These are phyloP conservation scores for Emesis russula DNA, from an alignment of 2,888 invertebrate genomes.

Conservation along the genomic window DNA sequence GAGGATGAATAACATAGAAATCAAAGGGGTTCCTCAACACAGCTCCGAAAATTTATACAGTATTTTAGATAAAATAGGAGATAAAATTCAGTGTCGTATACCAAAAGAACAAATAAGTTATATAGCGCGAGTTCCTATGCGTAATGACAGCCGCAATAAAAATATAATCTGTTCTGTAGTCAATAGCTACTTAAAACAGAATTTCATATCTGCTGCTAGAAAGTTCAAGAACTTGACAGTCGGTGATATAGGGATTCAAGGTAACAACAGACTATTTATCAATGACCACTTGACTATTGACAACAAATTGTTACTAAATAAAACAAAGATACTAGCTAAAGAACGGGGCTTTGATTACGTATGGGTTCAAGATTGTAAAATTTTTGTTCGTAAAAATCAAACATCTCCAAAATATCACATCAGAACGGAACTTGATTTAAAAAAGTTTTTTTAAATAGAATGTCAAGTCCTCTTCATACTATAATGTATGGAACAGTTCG, in stretches of 20 bases:
- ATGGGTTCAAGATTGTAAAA: slow-evolving; percentile 73
- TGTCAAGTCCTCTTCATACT: no score
- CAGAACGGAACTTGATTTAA: slow-evolving; percentile 57
- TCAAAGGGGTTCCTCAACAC: slow-evolving; percentile 38
- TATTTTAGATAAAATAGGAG: slow-evolving; percentile 32
- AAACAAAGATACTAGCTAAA: slow-evolving; percentile 64
- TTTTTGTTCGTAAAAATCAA: slow-evolving; percentile 64
- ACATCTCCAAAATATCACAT: slow-evolving; percentile 59
- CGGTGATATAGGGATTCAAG: neutral
- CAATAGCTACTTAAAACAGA: slow-evolving; percentile 75
- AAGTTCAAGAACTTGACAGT: neutral
- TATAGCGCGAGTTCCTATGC: slow-evolving; percentile 37
- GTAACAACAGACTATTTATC: slow-evolving; percentile 23
- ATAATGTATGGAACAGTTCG: no score
- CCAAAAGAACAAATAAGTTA: no score
- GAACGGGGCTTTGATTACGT: slow-evolving; percentile 61
- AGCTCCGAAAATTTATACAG: slow-evolving; percentile 9
- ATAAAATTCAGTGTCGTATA: slow-evolving; percentile 11
- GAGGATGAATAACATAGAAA: slow-evolving; percentile 62
- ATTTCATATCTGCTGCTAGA: neutral
- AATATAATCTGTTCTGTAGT: slow-evolving; percentile 60
- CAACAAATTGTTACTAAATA: slow-evolving; percentile 78
- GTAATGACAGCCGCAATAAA: slow-evolving; percentile 43
- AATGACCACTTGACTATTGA: slow-evolving; percentile 81
- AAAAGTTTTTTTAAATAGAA: slow-evolving; percentile 23